Evolutionary conservation across 2,888 invertebrate species (phyloP).

Genomic region (Anarsia innoxiella): DNA sequence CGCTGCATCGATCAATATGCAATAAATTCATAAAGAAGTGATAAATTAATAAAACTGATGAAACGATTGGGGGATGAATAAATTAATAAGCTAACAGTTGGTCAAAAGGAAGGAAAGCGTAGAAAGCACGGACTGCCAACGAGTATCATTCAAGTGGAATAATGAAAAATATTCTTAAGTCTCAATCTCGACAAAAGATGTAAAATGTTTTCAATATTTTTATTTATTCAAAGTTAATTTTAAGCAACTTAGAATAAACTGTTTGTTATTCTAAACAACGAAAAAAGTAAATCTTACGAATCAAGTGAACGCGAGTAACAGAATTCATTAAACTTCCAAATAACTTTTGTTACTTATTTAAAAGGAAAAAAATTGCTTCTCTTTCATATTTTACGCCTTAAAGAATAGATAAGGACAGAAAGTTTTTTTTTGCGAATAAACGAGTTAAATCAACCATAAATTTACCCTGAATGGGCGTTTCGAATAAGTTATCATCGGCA

Average conservation of each 20-base stretch:
- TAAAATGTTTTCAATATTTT: constrained; percentile 5
- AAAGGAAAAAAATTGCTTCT: constrained; percentile 6
- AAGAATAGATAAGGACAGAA: constrained; percentile 6
- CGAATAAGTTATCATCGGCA: constrained; percentile 65
- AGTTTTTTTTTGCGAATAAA: constrained; percentile 47
- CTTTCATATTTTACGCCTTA: constrained; percentile 6
- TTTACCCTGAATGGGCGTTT: constrained; percentile 51
- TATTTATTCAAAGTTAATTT: no score
- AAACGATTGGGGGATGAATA: not conserved
- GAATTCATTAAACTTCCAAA: no score
- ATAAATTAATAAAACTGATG: no score
- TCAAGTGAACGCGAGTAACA: no score
- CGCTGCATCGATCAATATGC: no score
- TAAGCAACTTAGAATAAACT: no score
- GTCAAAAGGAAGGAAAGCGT: constrained; percentile 3
- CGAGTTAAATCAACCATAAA: constrained; percentile 65
- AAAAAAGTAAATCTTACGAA: no score
- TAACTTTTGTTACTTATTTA: not conserved
- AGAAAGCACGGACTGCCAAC: not conserved
- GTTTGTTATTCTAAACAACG: no score
- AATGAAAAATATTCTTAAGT: constrained; percentile 9
- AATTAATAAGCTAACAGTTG: constrained; percentile 6
- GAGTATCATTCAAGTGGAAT: constrained; percentile 3
- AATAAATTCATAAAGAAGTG: no score
- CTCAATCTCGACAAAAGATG: not conserved